Base-by-base conservation (phyloP, 1,140 invertebrate species). In the Pachypeltis micranthus region DNA sequence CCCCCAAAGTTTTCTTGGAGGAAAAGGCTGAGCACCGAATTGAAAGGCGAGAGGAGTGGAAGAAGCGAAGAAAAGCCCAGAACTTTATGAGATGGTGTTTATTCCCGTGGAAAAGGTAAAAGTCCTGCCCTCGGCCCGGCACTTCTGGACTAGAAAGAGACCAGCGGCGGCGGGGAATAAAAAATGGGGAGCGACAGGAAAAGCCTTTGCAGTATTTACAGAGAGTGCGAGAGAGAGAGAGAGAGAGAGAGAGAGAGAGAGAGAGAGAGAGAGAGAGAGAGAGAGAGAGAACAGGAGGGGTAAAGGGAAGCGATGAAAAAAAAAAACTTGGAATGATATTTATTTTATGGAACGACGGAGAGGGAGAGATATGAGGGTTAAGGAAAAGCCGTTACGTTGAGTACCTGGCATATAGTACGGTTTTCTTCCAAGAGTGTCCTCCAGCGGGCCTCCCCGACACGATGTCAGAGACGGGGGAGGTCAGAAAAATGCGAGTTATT, bases 391-490 rank as follows among this genome's bases (percentile, higher is more conserved):
- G 54, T 23, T 23, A 54, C 19, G 58, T 47, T 14, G n/a, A 58
- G 25, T 47, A 26, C 27, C n/a, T 23, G 29, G 62, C 19, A 63
- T 47, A 21, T 16, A 58, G 25, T 47, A 26, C 27, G 29, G 54
- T 34, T 55, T 57, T 19, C 27, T 59, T 25, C 59, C 64, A n/a
- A n/a, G n/a, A n/a, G n/a, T n/a, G n/a, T n/a, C n/a, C n/a, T n/a
- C n/a, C n/a, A n/a, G n/a, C n/a, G n/a, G n/a, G n/a, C n/a, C n/a
- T n/a, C n/a, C n/a, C n/a, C n/a, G n/a, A n/a, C n/a, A n/a, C n/a
- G n/a, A n/a, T n/a, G n/a, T n/a, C n/a, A n/a, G n/a, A 63, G 56
- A 57, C 23, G 24, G 63, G 26, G 44, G 28, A 29, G 44, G 55
- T 21, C 23, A 58, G 24, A 31, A 24, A 12, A 47, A 51, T 44